These are phyloP conservation scores for Gymnothorax reevesii DNA, from an alignment of 2,797 vertebrate species.

Conservation along the genomic window DNA sequence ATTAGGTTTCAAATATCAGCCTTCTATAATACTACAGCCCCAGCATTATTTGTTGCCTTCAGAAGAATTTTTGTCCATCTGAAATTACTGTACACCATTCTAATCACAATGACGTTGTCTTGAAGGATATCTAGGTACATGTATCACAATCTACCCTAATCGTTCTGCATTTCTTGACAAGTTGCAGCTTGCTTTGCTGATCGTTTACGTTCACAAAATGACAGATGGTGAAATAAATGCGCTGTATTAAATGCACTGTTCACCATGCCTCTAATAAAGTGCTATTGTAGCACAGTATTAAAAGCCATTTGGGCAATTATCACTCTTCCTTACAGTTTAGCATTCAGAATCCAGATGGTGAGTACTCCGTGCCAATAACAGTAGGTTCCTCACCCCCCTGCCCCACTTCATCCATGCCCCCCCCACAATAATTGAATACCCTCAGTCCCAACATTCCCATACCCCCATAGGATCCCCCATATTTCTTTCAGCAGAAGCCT, in stretches of 20 bases:
- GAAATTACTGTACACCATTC: neutral
- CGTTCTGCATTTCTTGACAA: neutral
- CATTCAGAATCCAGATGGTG: slow-evolving; percentile 73
- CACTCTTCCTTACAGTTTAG: slow-evolving; percentile 74
- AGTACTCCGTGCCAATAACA: slow-evolving; percentile 72
- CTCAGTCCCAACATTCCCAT: slow-evolving; percentile 56
- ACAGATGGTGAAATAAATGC: neutral
- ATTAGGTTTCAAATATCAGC: neutral
- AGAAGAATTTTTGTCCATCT: neutral
- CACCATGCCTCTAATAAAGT: slow-evolving; percentile 51
- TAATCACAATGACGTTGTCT: neutral
- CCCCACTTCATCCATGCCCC: slow-evolving; percentile 58
- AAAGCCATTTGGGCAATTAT: slow-evolving; percentile 64
- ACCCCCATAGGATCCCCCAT: slow-evolving; percentile 36
- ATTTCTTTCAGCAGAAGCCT: slow-evolving; percentile 54
- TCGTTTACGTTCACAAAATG: neutral
- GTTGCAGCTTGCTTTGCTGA: neutral
- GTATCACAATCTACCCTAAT: neutral
- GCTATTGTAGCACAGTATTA: slow-evolving; percentile 44
- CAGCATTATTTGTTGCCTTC: neutral
- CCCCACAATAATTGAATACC: slow-evolving; percentile 68
- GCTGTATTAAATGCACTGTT: slow-evolving; percentile 11
- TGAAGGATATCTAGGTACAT: neutral
- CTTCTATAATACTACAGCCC: neutral
- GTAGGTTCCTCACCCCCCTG: slow-evolving; percentile 52